Conservation (phyloP, 2,113 vertebrate genomes). For the Girardinichthys multiradiatus region DNA sequence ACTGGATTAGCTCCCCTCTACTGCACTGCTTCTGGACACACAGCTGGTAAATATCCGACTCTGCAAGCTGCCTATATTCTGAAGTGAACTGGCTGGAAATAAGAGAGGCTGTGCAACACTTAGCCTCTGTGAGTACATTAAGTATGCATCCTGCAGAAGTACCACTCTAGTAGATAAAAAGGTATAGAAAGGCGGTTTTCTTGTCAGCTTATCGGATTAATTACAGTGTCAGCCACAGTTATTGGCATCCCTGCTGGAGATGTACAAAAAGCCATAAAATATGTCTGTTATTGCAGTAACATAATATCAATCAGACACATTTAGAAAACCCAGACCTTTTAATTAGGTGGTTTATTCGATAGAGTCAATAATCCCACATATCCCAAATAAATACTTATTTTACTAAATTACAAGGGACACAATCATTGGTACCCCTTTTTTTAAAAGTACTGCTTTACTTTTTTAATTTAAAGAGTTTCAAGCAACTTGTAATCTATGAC, state of each 20-base stretch:
- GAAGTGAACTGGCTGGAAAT: conserved; percentile 14
- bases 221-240: neutral
- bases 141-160: conserved; percentile 2
- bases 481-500: neutral
- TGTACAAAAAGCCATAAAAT: neutral
- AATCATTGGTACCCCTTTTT: neutral
- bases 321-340: no score
- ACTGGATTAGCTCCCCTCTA: conserved; percentile 62
- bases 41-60: conserved; percentile 29
- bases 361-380: no score
- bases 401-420: neutral
- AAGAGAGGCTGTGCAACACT: conserved; percentile 5
- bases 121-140: neutral
- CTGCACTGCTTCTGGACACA: conserved; percentile 40
- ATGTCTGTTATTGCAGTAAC: no score
- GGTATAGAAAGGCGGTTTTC: neutral
- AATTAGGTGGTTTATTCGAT: no score
- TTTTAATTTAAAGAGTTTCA: neutral
- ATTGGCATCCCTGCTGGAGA: neutral
- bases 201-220: no score
- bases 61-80: conserved; percentile 31
- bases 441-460: neutral
- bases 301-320: no score
- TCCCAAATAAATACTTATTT: no score
- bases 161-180: neutral